Conservation (phyloP, 2,888 invertebrate species). For the Tipula vernalis region DNA sequence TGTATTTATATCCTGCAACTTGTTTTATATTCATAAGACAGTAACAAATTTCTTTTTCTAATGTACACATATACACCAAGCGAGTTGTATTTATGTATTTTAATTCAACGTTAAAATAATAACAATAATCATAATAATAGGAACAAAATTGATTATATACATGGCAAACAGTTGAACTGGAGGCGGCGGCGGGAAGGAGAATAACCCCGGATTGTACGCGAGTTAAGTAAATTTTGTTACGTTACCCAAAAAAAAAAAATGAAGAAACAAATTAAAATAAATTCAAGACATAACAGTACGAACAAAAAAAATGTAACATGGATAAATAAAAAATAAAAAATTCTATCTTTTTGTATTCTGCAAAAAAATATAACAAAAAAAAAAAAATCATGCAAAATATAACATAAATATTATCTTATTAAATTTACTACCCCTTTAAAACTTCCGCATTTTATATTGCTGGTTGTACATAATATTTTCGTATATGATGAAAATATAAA, state of each 20-base stretch:
- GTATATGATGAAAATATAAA: neutral
- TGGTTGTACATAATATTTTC: neutral
- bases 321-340: neutral
- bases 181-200: neutral
- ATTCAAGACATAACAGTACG: neutral
- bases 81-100: neutral
- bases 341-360: too few relatives aligned
- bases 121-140: neutral
- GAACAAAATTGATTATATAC: neutral
- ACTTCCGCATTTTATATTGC: neutral
- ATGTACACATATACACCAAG: neutral
- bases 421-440: slow-evolving; percentile 4
- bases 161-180: neutral
- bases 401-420: neutral
- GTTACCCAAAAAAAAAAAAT: neutral
- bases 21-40: neutral
- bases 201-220: neutral
- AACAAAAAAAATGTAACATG: neutral
- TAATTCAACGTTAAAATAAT: neutral
- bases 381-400: neutral
- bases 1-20: neutral
- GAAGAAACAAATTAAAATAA: neutral
- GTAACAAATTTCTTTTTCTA: neutral
- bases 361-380: neutral
- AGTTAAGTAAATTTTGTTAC: neutral